Conservation (phyloP, 2,888 invertebrate genomes). For the Hirtodrosophila cameraria region DNA sequence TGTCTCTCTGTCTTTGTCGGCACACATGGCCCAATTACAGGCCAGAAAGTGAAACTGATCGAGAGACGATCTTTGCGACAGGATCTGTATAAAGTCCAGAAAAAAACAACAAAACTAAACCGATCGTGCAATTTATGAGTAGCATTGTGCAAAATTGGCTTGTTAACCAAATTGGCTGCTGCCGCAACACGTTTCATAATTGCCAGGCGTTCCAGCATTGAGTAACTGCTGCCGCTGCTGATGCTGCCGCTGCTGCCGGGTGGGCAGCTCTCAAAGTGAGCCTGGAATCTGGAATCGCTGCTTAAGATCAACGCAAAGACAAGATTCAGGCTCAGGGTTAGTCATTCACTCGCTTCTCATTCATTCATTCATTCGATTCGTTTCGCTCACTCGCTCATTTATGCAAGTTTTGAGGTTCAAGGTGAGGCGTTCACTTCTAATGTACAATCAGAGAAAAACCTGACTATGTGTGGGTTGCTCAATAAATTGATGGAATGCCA, state of each 20-base stretch:
- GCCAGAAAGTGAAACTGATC: conserved; percentile 75
- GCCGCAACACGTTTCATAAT: conserved; percentile 75
- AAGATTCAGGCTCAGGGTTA: conserved; percentile 51
- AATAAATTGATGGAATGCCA: conserved; percentile 10
- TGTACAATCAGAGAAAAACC: conserved; percentile 35
- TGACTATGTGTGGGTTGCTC: conserved; percentile 25
- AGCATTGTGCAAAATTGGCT: conserved; percentile 67
- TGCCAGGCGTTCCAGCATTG: conserved; percentile 50
- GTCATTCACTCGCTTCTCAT: conserved; percentile 34
- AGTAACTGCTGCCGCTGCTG: conserved; percentile 37
- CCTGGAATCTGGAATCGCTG: conserved; percentile 10
- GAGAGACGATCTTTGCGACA: conserved; percentile 30
- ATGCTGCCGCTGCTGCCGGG: conserved; percentile 29
- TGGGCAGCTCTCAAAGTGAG: conserved; percentile 39
- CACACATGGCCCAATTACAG: conserved; percentile 70
- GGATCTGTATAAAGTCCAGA: conserved; percentile 27
- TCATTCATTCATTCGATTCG: neutral
- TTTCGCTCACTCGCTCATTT: conserved; percentile 16
- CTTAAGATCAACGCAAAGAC: conserved; percentile 34
- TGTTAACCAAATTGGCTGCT: conserved; percentile 75
- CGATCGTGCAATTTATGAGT: conserved; percentile 49
- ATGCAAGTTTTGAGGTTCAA: conserved; percentile 60
- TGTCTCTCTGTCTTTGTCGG: conserved; percentile 48
- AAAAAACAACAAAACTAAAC: too few species aligned
- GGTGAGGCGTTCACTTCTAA: conserved; percentile 69